These are phyloP conservation scores for Ditylenchus dipsaci DNA, from an alignment of 1,140 invertebrate species.

Conservation along the genomic window DNA sequence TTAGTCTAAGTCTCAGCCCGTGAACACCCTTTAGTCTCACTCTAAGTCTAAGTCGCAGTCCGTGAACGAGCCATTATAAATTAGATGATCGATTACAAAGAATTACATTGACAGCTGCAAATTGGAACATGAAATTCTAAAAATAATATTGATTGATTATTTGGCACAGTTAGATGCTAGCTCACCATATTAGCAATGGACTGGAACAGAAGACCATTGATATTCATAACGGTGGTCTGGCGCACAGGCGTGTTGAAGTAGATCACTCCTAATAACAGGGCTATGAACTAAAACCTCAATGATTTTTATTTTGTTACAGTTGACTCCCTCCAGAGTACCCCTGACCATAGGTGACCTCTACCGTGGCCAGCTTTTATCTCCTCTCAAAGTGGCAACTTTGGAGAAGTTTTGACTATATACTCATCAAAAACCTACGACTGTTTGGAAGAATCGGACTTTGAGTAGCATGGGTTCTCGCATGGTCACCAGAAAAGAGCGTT, in stretches of 20 bases:
- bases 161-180: neutral
- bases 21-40: too few species aligned
- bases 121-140: conserved; percentile 64
- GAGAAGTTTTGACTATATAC: too few species aligned
- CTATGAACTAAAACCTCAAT: conserved; percentile 50
- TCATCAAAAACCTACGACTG: conserved; percentile 37
- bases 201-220: conserved; percentile 87
- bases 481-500: conserved; percentile 79
- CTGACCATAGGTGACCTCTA: too few species aligned
- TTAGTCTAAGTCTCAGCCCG: too few species aligned
- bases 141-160: neutral
- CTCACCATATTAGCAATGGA: conserved; percentile 58
- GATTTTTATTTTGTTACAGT: too few species aligned
- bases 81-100: too few species aligned
- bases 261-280: conserved; percentile 71
- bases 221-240: conserved; percentile 85
- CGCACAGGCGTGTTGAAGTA: conserved; percentile 78
- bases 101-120: conserved; percentile 60
- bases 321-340: too few species aligned
- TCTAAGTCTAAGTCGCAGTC: too few species aligned
- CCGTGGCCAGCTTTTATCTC: too few species aligned
- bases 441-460: conserved; percentile 80
- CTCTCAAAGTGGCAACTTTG: too few species aligned
- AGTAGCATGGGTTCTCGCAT: conserved; percentile 82
- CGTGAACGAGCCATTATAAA: too few species aligned